Evolutionary conservation across 2,113 vertebrate species (phyloP), one percentile per base, ranked within the genome.

Genomic region (Phylloscopus trochilus): DNA sequence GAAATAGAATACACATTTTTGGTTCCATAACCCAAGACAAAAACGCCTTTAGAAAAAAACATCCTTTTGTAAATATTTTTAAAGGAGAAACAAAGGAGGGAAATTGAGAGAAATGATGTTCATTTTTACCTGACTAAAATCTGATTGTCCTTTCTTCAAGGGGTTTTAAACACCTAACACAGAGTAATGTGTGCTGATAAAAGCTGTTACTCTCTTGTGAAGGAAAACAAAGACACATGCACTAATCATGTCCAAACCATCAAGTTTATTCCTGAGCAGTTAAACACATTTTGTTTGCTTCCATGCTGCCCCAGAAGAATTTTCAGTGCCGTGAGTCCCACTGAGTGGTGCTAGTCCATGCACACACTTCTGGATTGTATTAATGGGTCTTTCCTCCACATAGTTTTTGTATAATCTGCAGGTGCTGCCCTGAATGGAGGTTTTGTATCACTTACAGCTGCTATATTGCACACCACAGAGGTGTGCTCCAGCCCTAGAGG

Each of bases 391-490:
- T 67, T 31, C 47, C 20, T 87, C 7, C 7, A 6, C 52, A 59
- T 68, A 27, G 7, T 67, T 93, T 76, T 75, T 82, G 20, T 75
- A 9, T 43, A 37, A 70, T n/a, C 33, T 1, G 1, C 47, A 35
- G 9, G 9, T 37, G 22, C 19, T 87, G 14, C 26, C 24, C 15
- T 41, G 60, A 66, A 37, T 14, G 11, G 55, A 31, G 43, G 17
- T 47, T 35, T 73, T 73, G 1, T n/a, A 33, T 55, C 44, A 72
- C 23, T 26, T 39, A 4, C n/a, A 68, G 11, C 58, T 83, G 33
- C 35, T 31, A 0, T 28, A 41, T 6, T 31, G n/a, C 13, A 5
- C 27, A 44, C 23, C 3, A 0, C 33, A 39, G 59, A 53, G 59
- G 26, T 44, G 28, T 4, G 7, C 66, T 75, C 53, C 60, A 68